phyloP scores from a whole-genome alignment of 2,797 vertebrate genomes.

The Octomys mimax region DNA sequence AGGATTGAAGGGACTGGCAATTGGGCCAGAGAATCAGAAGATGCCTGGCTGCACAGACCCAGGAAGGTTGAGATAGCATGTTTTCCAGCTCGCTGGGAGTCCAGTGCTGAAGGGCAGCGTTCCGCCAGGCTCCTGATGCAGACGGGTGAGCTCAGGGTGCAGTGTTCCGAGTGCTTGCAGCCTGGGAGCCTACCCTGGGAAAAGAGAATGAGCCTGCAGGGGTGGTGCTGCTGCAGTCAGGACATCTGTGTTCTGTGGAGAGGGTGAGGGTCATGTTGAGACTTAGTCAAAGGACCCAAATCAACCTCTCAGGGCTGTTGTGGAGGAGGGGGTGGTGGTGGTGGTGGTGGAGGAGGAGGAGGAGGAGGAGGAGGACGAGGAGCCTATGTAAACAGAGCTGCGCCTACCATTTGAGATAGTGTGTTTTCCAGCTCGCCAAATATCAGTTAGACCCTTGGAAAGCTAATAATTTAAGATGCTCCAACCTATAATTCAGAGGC shows the following conservation, averaged over 20 bases:
- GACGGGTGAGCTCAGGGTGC: not conserved
- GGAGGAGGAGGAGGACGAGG: no score
- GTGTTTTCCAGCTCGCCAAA: not conserved
- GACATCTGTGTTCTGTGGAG: no score
- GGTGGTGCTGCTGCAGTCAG: not conserved
- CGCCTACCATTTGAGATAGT: not conserved
- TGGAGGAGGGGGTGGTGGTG: no score
- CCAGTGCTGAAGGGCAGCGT: not conserved
- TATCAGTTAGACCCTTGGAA: not conserved
- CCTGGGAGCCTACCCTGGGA: not conserved
- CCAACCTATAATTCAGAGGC: conserved; percentile 55
- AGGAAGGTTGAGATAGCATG: no score
- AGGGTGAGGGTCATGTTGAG: not conserved
- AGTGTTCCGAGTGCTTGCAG: not conserved
- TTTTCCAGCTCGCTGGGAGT: no score
- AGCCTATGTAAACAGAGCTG: not conserved
- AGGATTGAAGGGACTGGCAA: not conserved
- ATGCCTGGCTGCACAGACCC: not conserved
- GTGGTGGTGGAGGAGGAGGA: no score
- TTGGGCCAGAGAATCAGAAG: not conserved
- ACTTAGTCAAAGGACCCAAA: not conserved
- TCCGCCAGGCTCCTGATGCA: not conserved
- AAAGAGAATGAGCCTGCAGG: not conserved
- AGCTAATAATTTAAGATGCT: conserved; percentile 37
- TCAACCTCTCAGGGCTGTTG: not conserved